phyloP scores from a whole-genome alignment of 2,113 vertebrate genomes.

The Tapirus terrestris region DNA sequence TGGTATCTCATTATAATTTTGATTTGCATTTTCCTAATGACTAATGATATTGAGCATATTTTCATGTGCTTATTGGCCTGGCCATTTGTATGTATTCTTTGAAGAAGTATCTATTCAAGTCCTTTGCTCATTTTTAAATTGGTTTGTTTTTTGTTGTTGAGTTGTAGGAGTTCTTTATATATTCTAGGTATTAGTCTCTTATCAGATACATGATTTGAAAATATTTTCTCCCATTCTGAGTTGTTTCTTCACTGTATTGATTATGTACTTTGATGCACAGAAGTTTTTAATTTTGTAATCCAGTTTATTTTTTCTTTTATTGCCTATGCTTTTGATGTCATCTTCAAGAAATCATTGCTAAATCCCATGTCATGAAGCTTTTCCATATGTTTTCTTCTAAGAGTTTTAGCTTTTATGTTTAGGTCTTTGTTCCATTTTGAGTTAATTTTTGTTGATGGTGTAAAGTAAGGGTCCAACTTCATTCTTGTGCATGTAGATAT shows the following conservation, averaged over 20 bases:
- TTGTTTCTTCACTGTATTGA: not conserved
- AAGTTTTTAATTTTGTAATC: not conserved
- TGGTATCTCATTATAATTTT: not conserved
- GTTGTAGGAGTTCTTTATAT: not conserved
- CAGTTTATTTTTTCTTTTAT: not conserved
- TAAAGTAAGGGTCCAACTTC: not conserved
- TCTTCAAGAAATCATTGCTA: not conserved
- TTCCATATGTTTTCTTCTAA: not conserved
- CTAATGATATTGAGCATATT: not conserved
- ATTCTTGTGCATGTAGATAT: not conserved
- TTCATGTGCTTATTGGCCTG: not conserved
- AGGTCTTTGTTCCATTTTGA: not conserved
- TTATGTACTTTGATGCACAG: not conserved
- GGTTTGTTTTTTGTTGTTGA: not conserved
- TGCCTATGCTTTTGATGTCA: not conserved
- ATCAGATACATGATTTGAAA: not conserved
- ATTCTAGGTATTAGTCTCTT: slow-evolving; percentile 7
- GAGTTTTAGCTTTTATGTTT: not conserved
- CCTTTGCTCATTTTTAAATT: not conserved
- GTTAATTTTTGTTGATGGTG: not conserved
- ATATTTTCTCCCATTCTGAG: not conserved
- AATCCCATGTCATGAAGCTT: not conserved
- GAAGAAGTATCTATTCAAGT: not conserved
- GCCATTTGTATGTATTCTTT: not conserved
- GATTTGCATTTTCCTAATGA: not conserved